Conservation (phyloP, 2,113 vertebrate species). For the Phyllostomus hastatus region DNA sequence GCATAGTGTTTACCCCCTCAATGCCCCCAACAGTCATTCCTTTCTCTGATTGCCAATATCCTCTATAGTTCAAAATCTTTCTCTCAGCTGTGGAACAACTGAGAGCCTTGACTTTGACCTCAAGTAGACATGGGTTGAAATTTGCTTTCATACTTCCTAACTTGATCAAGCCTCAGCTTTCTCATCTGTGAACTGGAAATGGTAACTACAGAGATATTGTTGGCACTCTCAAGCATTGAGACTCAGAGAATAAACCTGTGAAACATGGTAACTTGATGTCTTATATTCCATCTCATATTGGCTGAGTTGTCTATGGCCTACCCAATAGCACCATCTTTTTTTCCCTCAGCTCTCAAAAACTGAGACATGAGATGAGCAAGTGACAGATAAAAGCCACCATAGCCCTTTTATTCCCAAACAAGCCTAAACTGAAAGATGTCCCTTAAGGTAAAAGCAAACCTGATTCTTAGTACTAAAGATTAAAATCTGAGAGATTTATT, state of each 20-base stretch:
- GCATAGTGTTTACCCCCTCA: background rate
- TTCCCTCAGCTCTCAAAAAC: background rate
- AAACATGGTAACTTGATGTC: too few relatives aligned
- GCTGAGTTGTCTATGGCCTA: background rate
- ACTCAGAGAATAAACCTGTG: background rate
- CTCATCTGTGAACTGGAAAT: background rate
- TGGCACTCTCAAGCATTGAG: background rate
- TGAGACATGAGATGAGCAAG: background rate
- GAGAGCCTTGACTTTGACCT: background rate
- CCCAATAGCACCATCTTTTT: background rate
- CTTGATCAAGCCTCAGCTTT: background rate
- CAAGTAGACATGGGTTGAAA: background rate
- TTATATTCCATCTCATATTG: too few relatives aligned
- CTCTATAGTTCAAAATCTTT: background rate
- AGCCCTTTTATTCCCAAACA: background rate
- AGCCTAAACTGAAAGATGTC: background rate
- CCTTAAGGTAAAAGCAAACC: background rate
- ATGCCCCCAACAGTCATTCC: fast-evolving
- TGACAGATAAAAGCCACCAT: background rate
- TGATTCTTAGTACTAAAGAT: background rate
- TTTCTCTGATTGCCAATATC: background rate
- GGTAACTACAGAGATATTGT: background rate
- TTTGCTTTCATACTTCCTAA: background rate
- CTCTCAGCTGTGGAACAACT: background rate
- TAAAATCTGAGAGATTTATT: background rate